These are phyloP conservation scores for Tenthredo amoena DNA, from an alignment of 2,888 invertebrate species.

Conservation along the genomic window DNA sequence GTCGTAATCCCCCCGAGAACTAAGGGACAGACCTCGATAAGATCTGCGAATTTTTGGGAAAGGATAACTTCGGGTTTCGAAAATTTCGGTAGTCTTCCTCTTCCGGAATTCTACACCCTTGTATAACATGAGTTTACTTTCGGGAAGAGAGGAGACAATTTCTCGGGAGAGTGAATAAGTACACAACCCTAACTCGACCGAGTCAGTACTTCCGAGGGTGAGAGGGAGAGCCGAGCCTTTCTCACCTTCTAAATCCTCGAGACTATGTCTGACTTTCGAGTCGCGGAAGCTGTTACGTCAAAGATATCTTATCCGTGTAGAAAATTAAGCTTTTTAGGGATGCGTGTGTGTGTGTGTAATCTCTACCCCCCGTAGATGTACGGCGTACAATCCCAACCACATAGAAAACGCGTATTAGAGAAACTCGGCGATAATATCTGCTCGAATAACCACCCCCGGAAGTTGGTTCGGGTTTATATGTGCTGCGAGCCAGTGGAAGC, in stretches of 20 bases:
- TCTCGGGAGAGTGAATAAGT: constrained; percentile 14
- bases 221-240: neutral
- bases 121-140: neutral
- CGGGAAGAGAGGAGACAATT: constrained; percentile 6
- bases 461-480: neutral
- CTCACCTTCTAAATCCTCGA: constrained; percentile 1
- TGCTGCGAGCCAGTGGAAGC: neutral
- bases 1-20: no score
- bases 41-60: no score
- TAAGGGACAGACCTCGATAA: no score
- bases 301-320: neutral
- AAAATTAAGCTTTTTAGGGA: no score
- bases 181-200: constrained; percentile 20
- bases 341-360: no score
- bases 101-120: neutral
- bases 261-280: neutral
- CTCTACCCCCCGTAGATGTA: no score
- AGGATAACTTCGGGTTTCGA: no score
- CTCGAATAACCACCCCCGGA: neutral
- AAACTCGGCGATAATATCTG: constrained; percentile 8
- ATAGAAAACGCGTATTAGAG: neutral
- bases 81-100: neutral
- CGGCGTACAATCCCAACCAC: neutral
- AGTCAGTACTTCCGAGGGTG: neutral
- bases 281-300: neutral